A percentile compares a stretch with the other conserved stretches of the same genome.
Conservation (phyloP, 2,797 vertebrate species). For the Podarcis siculus region DNA sequence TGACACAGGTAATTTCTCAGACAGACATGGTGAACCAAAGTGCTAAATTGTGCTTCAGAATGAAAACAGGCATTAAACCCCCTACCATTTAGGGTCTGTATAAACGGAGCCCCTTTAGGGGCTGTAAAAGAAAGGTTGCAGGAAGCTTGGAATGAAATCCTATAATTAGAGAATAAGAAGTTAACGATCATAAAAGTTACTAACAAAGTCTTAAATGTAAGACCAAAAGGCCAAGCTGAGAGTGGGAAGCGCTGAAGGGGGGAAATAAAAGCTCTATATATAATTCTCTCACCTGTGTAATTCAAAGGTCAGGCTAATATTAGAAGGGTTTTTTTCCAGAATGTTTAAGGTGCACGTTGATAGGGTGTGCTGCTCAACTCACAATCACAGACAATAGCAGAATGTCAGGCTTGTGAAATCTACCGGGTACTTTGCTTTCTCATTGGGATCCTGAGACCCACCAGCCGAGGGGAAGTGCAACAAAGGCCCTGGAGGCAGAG, state of each 20-base stretch:
- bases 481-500: no score
- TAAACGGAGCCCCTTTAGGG: background rate
- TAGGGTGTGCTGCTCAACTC: background rate
- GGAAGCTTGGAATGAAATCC: constrained; percentile 33
- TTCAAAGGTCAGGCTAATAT: background rate
- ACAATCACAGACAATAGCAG: background rate
- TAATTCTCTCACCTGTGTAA: background rate
- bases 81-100: background rate
- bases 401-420: background rate
- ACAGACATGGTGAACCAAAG: background rate
- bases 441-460: background rate
- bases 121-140: background rate
- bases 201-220: background rate
- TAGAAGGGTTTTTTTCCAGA: background rate
- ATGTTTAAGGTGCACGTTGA: background rate
- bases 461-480: background rate
- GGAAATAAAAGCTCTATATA: background rate
- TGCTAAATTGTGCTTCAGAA: constrained; percentile 38
- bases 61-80: constrained; percentile 10
- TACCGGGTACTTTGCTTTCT: background rate
- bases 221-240: constrained; percentile 21
- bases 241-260: background rate
- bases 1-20: constrained; percentile 58
- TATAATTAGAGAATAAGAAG: constrained; percentile 31
- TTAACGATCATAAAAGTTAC: background rate